Base-by-base conservation (phyloP, 2,797 vertebrate genomes). In the Allobates femoralis region DNA sequence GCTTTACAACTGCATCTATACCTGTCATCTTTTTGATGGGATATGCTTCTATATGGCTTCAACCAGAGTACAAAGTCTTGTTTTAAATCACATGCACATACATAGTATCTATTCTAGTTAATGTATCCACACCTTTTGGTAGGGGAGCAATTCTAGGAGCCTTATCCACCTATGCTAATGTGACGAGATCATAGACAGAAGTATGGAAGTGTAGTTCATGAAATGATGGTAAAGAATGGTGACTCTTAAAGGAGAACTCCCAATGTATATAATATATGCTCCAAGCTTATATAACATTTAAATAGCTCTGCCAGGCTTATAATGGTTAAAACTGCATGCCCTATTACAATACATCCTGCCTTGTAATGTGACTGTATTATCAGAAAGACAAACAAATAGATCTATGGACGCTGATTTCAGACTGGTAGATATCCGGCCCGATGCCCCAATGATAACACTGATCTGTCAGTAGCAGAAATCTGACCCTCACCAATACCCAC, bases 91-190 rank as follows among this genome's bases (percentile, higher is more conserved):
- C n/a, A 73, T n/a, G 6, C 21, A 15, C 8, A n/a, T 12, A 15
- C 8, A n/a, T 12, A 16, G 23, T 71, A 18, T 37, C 21, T 73
- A n/a, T 73, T 41, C 69, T 69, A 69, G 32, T 71, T n/a, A 41
- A 66, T 30, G n/a, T 30, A 30, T 26, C 15, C 14, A 16, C 28
- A 15, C 62, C 28, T 41, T 37, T 41, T 32, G 67, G 67, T 21
- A 71, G 67, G 34, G 34, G 67, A 41, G 26, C 58, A 64, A 28
- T 23, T 14, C 56, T 41, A 10, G 8, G 55, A n/a, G 32, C 55
- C 32, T 60, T 37, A 37, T 78, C 30, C 58, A 19, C n/a, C 41
- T 19, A 3, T 80, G 78, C 78, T 67, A 21, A 81, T 81, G 79
- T 81, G 62, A 81, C 1, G 26, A 67, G 51, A 81, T 69, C 62